A percentile compares a stretch with the other conserved stretches of the same genome.
Conservation (phyloP, 2,797 vertebrate genomes). For the Coilia nasus region DNA sequence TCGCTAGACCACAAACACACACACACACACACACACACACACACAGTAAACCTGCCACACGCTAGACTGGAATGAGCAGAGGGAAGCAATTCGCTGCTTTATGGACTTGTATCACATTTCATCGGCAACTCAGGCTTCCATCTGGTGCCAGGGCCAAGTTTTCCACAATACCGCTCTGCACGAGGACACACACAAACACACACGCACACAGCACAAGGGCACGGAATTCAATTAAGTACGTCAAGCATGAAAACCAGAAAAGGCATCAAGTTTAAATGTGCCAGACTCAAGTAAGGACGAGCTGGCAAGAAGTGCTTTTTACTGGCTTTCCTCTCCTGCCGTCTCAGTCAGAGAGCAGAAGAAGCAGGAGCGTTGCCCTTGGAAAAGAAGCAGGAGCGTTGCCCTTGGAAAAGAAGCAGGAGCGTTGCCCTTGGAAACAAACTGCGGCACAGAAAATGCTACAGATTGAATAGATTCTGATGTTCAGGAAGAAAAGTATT, state of each 20-base stretch:
- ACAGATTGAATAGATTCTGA: neutral
- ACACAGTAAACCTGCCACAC: neutral
- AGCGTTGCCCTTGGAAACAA: neutral
- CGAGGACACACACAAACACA: no score
- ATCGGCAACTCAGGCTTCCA: constrained; percentile 9
- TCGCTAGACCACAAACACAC: no score
- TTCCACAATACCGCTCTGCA: constrained; percentile 25
- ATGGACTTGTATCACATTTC: constrained; percentile 32
- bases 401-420: neutral
- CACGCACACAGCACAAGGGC: no score
- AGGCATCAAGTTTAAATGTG: constrained; percentile 16
- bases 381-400: neutral
- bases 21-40: no score
- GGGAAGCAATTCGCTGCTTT: constrained; percentile 21
- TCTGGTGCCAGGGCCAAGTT: neutral
- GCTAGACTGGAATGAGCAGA: neutral
- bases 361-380: neutral
- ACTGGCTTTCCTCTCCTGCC: neutral
- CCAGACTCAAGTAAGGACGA: neutral
- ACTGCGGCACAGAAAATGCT: neutral
- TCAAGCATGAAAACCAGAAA: constrained; percentile 5
- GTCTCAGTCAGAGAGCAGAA: neutral
- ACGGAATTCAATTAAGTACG: constrained; percentile 19
- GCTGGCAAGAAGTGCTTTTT: neutral
- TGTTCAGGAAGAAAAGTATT: neutral